Evolutionary conservation across 2,113 vertebrate genomes (phyloP), one percentile per base, ranked within the genome.

Genomic region (Callionymus lyra): DNA sequence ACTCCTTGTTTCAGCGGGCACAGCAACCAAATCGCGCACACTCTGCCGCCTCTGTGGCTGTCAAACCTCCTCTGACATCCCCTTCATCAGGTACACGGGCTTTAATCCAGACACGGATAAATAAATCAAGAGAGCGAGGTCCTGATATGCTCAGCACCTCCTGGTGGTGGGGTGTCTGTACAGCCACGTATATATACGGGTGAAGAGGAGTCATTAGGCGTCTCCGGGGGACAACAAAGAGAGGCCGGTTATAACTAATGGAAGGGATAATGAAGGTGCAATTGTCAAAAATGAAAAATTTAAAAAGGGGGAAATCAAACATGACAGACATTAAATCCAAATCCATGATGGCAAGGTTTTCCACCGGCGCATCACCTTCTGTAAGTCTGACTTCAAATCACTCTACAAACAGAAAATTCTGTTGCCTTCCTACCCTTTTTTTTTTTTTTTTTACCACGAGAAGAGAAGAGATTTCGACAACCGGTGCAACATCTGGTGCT

Each of bases 41-140:
- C 83, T 73, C 71, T 59, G 64, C 82, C 63, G 75, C 77, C 73
- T 82, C 77, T 82, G 78, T 71, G 74, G 67, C 81, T 85, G 82
- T 84, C 85, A 82, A 60, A 67, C 70, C 77, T 78, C 62, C 63
- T 75, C 68, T 82, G 83, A 83, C 82, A 82, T 70, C 68, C 71
- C 84, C 82, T 84, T 84, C 69, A 85, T 86, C 84, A 84, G 81
- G 79, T 83, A 57, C 59, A 74, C 73, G 48, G 60, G 59, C 84
- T 83, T 81, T 82, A 82, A 82, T 82, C 72, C 80, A 82, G 74
- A 72, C 79, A 68, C 47, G 42, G 78, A 84, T 80, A 82, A 83
- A 86, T 83, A 85, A 83, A 83, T 81, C 82, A 79, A 80, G 73
- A 81, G 70, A 70, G 47, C 21, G 62, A 50, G 69, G 65, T 67